These are phyloP conservation scores for Salarias fasciatus DNA, from an alignment of 2,797 vertebrate genomes.

Conservation along the genomic window DNA sequence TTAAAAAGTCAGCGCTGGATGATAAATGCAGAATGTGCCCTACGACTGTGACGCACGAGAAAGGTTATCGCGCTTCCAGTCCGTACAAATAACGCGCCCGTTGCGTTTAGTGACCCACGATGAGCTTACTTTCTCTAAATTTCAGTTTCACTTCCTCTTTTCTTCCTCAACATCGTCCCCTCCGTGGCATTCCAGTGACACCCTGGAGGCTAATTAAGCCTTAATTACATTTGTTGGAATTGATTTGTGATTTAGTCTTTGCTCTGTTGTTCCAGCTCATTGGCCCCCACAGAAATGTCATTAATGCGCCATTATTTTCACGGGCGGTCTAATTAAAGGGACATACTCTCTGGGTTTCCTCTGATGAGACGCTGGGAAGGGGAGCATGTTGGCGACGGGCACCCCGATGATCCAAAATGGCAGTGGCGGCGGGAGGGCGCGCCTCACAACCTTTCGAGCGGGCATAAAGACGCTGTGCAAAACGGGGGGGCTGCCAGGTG, in stretches of 20 bases:
- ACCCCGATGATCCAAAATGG: constrained; percentile 72
- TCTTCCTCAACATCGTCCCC: constrained; percentile 60
- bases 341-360: constrained; percentile 79
- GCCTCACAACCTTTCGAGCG: constrained; percentile 49
- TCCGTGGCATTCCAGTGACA: constrained; percentile 68
- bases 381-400: constrained; percentile 65
- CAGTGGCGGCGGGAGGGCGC: constrained; percentile 42
- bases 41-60: constrained; percentile 34
- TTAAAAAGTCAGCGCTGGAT: constrained; percentile 5
- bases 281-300: constrained; percentile 86
- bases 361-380: constrained; percentile 74
- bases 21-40: constrained; percentile 26
- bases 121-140: constrained; percentile 57
- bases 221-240: constrained; percentile 91
- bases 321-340: constrained; percentile 84
- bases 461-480: constrained; percentile 26
- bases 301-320: constrained; percentile 87
- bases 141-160: constrained; percentile 56
- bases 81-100: constrained; percentile 13
- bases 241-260: constrained; percentile 88
- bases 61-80: constrained; percentile 21
- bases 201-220: constrained; percentile 87
- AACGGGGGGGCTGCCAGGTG: constrained; percentile 42
- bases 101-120: constrained; percentile 45
- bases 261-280: constrained; percentile 86